Evolutionary conservation across 2,888 invertebrate genomes (phyloP).

Genomic region (Drosophila nigritarsus): DNA sequence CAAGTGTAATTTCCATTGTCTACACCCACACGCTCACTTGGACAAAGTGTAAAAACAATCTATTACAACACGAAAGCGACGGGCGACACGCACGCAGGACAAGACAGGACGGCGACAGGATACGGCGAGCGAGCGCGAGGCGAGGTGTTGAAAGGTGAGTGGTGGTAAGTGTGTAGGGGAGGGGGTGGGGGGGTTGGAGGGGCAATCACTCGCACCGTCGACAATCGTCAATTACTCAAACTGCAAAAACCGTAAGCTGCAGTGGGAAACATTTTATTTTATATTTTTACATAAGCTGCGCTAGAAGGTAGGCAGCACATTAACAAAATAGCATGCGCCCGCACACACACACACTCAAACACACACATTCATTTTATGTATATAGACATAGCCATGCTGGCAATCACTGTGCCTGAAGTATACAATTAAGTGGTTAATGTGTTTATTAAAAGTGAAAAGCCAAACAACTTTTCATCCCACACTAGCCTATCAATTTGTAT

Average conservation of each 20-base stretch:
- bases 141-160: not conserved
- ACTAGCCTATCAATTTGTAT: slow-evolving; percentile 38
- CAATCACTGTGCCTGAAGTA: slow-evolving; percentile 43
- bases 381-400: slow-evolving; percentile 8
- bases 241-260: slow-evolving; percentile 35
- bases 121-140: slow-evolving; percentile 4
- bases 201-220: slow-evolving; percentile 29
- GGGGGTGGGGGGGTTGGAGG: too few relatives aligned
- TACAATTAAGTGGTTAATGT: slow-evolving; percentile 71
- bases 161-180: not conserved
- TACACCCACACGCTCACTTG: slow-evolving; percentile 37
- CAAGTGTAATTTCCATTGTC: slow-evolving; percentile 75
- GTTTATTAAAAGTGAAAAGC: slow-evolving; percentile 74
- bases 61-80: slow-evolving; percentile 51
- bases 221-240: slow-evolving; percentile 54
- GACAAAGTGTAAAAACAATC: slow-evolving; percentile 56
- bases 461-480: slow-evolving; percentile 58
- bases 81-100: slow-evolving; percentile 36
- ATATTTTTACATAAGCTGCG: slow-evolving; percentile 40
- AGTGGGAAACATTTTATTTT: slow-evolving; percentile 26
- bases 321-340: slow-evolving; percentile 28
- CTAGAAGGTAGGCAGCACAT: slow-evolving; percentile 20
- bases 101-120: slow-evolving; percentile 28
- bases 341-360: not conserved
- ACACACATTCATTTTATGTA: not conserved